Base-by-base conservation (phyloP, 2,888 invertebrate species). In the Cryptophagus acutangulus region DNA sequence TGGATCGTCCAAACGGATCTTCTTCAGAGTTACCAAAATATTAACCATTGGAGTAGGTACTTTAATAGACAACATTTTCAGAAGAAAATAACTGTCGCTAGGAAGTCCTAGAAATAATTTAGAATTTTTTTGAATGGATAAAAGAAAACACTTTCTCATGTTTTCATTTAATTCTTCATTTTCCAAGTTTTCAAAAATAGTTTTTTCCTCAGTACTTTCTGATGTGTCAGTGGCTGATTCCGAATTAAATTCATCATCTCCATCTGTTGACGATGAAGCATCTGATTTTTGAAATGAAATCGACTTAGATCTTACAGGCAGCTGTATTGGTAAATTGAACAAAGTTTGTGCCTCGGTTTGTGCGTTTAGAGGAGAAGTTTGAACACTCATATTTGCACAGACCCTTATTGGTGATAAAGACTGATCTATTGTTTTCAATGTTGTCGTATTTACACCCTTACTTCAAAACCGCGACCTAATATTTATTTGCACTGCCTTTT, bases 201-300 rank as follows among this genome's bases (percentile, higher is more conserved):
- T 6, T 20, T 20, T 20, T n/a, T n/a, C n/a, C n/a, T n/a, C n/a
- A n/a, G n/a, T n/a, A n/a, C n/a, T n/a, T 20, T 20, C 24, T 20
- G 24, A 20, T 20, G 24, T 20, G 24, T 20, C 24, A 20, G 24
- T 20, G 24, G 24, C n/a, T 20, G 24, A 20, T 20, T 20, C 24
- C 24, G 24, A 20, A 20, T 20, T n/a, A 20, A 20, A n/a, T 20
- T 20, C 24, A 20, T 8, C 6, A 8, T 20, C 24, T 20, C n/a
- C 24, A 6, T 20, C 24, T 20, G 6, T 6, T 8, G 24, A 20
- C 24, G 24, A 20, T 20, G 24, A 20, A 20, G 6, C n/a, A 20
- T 20, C 6, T 6, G 24, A 8, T 20, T 20, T 20, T 20, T 20
- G 6, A 20, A 20, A 20, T 20, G n/a, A 20, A 20, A 20, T 20